These are phyloP conservation scores for Phyllopteryx taeniolatus DNA, from an alignment of 2,113 vertebrate species.

Conservation along the genomic window DNA sequence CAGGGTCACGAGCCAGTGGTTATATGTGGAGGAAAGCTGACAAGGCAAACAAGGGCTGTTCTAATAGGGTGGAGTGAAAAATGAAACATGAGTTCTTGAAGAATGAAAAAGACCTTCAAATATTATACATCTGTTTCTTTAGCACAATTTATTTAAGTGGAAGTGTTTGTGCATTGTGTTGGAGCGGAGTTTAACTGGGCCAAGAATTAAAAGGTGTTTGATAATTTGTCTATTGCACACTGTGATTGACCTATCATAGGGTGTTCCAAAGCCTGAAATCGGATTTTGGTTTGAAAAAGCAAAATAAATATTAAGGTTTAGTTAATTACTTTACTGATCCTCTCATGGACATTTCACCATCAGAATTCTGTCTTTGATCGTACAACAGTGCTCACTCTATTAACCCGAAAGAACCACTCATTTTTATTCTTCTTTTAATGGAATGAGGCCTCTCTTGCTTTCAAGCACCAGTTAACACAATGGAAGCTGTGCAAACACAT, in stretches of 20 bases:
- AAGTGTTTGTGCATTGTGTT: background rate
- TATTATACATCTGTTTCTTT: slow-evolving; percentile 40
- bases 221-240: slow-evolving; percentile 26
- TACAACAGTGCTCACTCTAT: slow-evolving; percentile 2
- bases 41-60: slow-evolving; percentile 11
- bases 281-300: background rate
- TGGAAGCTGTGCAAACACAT: background rate
- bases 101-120: slow-evolving; percentile 43
- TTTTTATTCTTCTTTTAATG: slow-evolving; percentile 5
- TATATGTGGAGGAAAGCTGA: background rate
- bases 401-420: slow-evolving; percentile 5
- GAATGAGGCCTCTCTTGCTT: background rate
- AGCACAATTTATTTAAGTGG: slow-evolving; percentile 32
- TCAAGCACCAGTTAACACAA: slow-evolving; percentile 1
- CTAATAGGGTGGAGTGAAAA: background rate
- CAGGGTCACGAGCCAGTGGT: slow-evolving; percentile 37
- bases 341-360: slow-evolving; percentile 22
- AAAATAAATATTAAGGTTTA: slow-evolving; percentile 1
- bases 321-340: slow-evolving; percentile 26
- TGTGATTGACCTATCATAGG: slow-evolving; percentile 18
- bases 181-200: slow-evolving; percentile 18
- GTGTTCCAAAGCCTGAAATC: slow-evolving; percentile 18
- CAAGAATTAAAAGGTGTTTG: slow-evolving; percentile 28
- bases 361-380: slow-evolving; percentile 17
- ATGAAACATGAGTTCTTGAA: slow-evolving; percentile 32